These are phyloP conservation scores for Forbesichthys papilliferus DNA, from an alignment of 2,113 vertebrate genomes.

Conservation along the genomic window DNA sequence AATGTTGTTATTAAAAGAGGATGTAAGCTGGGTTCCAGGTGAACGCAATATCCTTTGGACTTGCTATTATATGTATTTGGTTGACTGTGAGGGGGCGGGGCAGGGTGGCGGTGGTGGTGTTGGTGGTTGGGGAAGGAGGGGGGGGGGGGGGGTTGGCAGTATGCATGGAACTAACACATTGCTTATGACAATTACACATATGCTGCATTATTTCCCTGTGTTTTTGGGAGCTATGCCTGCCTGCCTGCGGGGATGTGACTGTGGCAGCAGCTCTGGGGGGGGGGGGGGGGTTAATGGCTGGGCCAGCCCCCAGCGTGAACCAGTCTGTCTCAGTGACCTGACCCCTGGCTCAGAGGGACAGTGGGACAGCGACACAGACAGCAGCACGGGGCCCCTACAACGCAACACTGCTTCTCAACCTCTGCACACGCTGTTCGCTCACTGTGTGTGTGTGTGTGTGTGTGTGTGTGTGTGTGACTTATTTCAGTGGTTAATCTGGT, in stretches of 20 bases:
- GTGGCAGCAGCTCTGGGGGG: constrained; percentile 16
- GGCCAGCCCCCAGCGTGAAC: constrained; percentile 11
- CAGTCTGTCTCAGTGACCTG: constrained; percentile 63
- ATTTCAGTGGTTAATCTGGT: too few relatives aligned
- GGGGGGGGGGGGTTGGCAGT: too few relatives aligned
- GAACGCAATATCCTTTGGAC: constrained; percentile 35
- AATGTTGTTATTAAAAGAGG: neutral
- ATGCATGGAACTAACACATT: too few relatives aligned
- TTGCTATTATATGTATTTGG: too few relatives aligned
- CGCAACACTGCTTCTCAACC: constrained; percentile 55
- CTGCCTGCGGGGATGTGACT: constrained; percentile 13
- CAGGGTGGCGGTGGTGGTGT: too few relatives aligned
- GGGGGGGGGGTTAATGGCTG: neutral
- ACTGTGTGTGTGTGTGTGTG: too few relatives aligned
- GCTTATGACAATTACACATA: too few relatives aligned
- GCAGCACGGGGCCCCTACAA: constrained; percentile 69
- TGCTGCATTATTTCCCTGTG: too few relatives aligned
- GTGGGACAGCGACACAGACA: constrained; percentile 77
- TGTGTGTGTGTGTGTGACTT: too few relatives aligned
- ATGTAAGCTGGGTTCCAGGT: constrained; percentile 35
- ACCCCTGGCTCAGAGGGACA: constrained; percentile 76
- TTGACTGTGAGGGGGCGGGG: too few relatives aligned
- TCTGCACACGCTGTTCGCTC: neutral
- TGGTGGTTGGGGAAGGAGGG: too few relatives aligned
- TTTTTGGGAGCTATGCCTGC: constrained; percentile 2